Conservation (phyloP, 2,113 vertebrate species). For the Neodontobutis hainanensis region DNA sequence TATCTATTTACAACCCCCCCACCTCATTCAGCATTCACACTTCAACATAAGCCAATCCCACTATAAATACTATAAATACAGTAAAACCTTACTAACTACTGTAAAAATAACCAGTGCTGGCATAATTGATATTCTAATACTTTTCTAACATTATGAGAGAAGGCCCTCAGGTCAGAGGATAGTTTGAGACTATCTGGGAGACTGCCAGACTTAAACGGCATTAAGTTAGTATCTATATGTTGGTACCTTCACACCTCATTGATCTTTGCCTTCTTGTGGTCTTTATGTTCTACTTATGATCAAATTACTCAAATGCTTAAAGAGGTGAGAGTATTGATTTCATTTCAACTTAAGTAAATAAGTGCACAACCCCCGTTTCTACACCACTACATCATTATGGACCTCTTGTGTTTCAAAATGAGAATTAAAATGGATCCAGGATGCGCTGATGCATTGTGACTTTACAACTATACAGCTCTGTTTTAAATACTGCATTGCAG, state of each 20-base stretch:
- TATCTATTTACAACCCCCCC: not conserved
- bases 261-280: slow-evolving; percentile 20
- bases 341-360: slow-evolving; percentile 45
- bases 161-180: no score
- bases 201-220: no score
- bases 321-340: slow-evolving; percentile 42
- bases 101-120: no score
- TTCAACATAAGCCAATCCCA: no score
- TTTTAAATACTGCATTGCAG: slow-evolving; percentile 48
- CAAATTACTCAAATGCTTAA: slow-evolving; percentile 30
- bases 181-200: no score
- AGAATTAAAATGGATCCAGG: slow-evolving; percentile 2
- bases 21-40: no score
- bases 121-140: no score
- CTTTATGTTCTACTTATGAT: slow-evolving; percentile 14
- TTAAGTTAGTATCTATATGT: not conserved
- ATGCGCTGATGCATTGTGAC: not conserved
- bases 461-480: not conserved
- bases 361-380: slow-evolving; percentile 41
- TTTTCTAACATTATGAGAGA: no score
- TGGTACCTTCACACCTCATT: not conserved
- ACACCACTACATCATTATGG: slow-evolving; percentile 10
- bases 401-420: slow-evolving; percentile 43
- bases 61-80: no score
- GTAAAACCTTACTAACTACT: no score